These are phyloP conservation scores for Diadegma fenestrale DNA, from an alignment of 2,888 invertebrate species.

Conservation along the genomic window DNA sequence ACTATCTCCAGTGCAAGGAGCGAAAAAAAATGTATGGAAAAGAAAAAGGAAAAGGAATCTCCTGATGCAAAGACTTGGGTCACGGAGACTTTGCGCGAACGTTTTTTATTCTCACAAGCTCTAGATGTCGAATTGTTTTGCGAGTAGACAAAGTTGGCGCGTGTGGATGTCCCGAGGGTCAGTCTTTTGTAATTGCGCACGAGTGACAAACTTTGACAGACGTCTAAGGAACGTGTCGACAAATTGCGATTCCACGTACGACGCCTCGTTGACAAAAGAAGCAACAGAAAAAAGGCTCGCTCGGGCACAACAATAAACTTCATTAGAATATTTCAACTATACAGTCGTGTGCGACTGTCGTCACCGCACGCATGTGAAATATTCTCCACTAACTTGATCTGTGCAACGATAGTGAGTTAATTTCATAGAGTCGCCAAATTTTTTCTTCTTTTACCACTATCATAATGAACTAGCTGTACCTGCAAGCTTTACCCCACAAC, in stretches of 20 bases:
- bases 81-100: conserved; percentile 1
- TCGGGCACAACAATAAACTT: conserved; percentile 48
- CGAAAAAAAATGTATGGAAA: not conserved
- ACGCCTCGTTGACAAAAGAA: conserved; percentile 33
- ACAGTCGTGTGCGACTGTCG: no score
- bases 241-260: conserved; percentile 51
- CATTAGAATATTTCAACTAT: conserved; percentile 46
- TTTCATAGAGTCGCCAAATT: no score
- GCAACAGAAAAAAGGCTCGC: conserved; percentile 26
- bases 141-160: not conserved
- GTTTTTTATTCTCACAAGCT: not conserved
- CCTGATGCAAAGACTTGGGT: conserved; percentile 19
- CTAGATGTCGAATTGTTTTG: conserved; percentile 16
- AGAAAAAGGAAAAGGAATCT: conserved; percentile 28
- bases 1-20: conserved; percentile 56
- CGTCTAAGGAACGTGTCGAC: conserved; percentile 44
- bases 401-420: no score
- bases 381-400: no score
- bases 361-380: no score
- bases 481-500: no score
- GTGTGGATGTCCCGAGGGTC: conserved; percentile 2
- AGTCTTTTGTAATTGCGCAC: conserved; percentile 26
- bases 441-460: no score
- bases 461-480: no score
- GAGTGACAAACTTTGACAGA: conserved; percentile 24